These are phyloP conservation scores for Andrena bicolor DNA, from an alignment of 2,888 invertebrate genomes.

Conservation along the genomic window DNA sequence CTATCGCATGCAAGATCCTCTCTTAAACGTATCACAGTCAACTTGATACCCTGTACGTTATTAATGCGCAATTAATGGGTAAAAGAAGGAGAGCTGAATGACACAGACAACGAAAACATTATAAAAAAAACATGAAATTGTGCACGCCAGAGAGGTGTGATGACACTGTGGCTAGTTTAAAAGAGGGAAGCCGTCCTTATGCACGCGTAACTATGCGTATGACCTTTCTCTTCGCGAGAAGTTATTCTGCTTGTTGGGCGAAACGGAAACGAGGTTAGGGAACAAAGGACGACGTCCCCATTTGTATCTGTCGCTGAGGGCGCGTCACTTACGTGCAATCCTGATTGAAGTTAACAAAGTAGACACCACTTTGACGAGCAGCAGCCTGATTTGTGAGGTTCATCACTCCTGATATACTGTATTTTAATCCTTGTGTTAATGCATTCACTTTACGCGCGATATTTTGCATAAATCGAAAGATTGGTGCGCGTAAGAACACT, in stretches of 20 bases:
- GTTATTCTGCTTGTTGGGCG: not conserved
- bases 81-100: constrained; percentile 55
- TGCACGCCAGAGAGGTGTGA: not conserved
- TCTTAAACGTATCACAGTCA: not conserved
- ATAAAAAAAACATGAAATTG: constrained; percentile 19
- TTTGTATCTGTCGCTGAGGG: constrained; percentile 23
- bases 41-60: constrained; percentile 25
- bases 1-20: not conserved
- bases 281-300: constrained; percentile 58
- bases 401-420: constrained; percentile 90
- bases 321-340: constrained; percentile 96
- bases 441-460: constrained; percentile 85
- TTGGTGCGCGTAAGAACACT: constrained; percentile 59
- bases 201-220: not conserved
- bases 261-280: constrained; percentile 54
- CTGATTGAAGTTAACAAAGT: constrained; percentile 98
- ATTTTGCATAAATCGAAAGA: constrained; percentile 84
- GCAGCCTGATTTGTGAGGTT: constrained; percentile 92
- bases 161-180: not conserved
- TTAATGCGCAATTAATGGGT: constrained; percentile 75
- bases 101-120: constrained; percentile 52
- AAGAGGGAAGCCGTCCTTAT: not conserved
- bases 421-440: constrained; percentile 85
- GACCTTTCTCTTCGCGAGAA: not conserved
- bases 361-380: constrained; percentile 93